These are phyloP conservation scores for Sarcophaga peregrina DNA, from an alignment of 1,140 invertebrate species.

Conservation along the genomic window DNA sequence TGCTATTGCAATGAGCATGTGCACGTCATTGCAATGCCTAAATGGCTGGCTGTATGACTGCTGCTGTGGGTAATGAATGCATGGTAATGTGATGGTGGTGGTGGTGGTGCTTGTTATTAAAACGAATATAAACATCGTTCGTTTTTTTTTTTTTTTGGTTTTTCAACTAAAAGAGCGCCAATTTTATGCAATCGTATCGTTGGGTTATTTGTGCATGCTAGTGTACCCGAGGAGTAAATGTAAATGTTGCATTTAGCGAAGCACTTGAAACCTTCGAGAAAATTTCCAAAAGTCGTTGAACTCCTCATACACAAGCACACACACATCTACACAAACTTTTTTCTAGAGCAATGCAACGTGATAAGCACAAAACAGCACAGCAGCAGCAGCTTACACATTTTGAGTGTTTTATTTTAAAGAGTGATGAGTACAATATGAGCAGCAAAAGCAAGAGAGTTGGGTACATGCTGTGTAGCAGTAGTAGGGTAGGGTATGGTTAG, in stretches of 20 bases:
- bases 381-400: background rate
- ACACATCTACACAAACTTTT: background rate
- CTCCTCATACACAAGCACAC: conserved; percentile 44
- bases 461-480: background rate
- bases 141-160: too few species aligned
- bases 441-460: background rate
- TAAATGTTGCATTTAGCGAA: background rate
- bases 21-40: conserved; percentile 25
- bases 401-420: background rate
- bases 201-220: too few species aligned
- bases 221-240: too few species aligned
- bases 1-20: conserved; percentile 29
- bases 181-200: background rate
- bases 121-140: background rate
- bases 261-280: conserved; percentile 64
- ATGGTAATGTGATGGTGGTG: too few species aligned
- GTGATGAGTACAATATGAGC: too few species aligned
- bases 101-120: background rate
- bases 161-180: background rate
- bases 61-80: too few species aligned
- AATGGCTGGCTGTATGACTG: too few species aligned
- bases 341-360: conserved; percentile 42
- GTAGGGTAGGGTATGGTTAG: conserved; percentile 34
- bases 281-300: conserved; percentile 65
- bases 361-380: background rate